Conservation (phyloP, 2,888 invertebrate genomes). For the Himalopsyche japonica region DNA sequence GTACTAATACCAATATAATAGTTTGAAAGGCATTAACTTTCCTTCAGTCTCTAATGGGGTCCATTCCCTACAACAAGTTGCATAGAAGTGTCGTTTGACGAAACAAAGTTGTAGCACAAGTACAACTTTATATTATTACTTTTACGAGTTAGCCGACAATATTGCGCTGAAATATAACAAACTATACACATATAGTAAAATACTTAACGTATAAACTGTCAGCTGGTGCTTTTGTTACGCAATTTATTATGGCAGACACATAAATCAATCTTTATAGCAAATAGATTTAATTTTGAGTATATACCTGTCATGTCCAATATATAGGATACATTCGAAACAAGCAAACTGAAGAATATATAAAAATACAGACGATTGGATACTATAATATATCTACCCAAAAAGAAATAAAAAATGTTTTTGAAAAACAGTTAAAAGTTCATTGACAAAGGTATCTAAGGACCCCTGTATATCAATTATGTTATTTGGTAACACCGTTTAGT, state of each 20-base stretch:
- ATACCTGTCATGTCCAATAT: too few relatives aligned
- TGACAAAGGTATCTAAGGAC: too few relatives aligned
- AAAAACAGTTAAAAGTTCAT: too few relatives aligned
- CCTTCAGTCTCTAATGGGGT: background rate
- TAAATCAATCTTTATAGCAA: background rate
- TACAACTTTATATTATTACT: background rate
- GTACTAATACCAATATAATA: background rate
- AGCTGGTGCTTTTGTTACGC: background rate
- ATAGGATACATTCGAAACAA: too few relatives aligned
- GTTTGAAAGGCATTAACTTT: background rate
- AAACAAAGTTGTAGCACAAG: background rate
- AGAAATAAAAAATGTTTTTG: too few relatives aligned
- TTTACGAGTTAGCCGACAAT: background rate
- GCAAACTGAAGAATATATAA: too few relatives aligned
- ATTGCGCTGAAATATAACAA: background rate
- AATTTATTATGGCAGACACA: background rate
- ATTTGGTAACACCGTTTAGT: too few relatives aligned
- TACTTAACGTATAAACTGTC: background rate
- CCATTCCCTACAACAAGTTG: background rate
- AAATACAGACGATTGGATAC: too few relatives aligned
- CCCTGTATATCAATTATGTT: too few relatives aligned
- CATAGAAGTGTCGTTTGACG: background rate
- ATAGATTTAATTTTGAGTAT: too few relatives aligned
- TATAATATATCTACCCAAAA: too few relatives aligned
- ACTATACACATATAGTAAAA: background rate